These are phyloP conservation scores for Parasteatoda tepidariorum DNA, from an alignment of 1,140 invertebrate genomes.

Conservation along the genomic window DNA sequence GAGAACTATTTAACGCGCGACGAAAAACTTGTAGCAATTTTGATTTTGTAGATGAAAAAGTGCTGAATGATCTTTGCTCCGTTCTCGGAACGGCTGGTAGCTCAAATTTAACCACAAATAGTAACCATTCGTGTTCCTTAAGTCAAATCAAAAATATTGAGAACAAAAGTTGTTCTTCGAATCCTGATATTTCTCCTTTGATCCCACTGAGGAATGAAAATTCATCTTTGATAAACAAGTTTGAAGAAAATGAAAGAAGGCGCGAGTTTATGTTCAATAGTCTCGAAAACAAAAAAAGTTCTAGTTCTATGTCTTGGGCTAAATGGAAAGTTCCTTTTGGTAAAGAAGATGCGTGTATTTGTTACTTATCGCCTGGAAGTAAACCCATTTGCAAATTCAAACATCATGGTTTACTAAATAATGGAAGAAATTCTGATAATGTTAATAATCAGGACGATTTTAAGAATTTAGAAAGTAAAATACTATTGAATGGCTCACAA, in stretches of 20 bases:
- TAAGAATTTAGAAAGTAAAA: no score
- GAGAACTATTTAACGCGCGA: slow-evolving; percentile 10
- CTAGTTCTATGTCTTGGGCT: neutral
- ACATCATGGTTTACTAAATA: no score
- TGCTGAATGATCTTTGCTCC: slow-evolving; percentile 7
- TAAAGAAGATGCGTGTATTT: slow-evolving; percentile 6
- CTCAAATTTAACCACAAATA: neutral
- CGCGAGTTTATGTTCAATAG: slow-evolving; percentile 54
- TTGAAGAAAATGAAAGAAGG: slow-evolving; percentile 29
- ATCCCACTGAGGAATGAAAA: neutral
- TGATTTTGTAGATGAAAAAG: slow-evolving; percentile 23
- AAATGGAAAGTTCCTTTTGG: neutral
- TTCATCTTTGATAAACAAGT: slow-evolving; percentile 25
- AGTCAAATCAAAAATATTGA: slow-evolving; percentile 14
- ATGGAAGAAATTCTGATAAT: no score
- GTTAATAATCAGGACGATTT: no score
- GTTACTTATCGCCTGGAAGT: neutral
- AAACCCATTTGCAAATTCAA: slow-evolving; percentile 8
- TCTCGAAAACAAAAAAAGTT: slow-evolving; percentile 43
- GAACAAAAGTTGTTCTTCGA: slow-evolving; percentile 7
- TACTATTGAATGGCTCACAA: no score
- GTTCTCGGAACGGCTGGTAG: neutral
- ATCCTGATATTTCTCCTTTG: neutral
- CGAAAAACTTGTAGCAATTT: slow-evolving; percentile 48
- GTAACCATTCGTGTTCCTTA: slow-evolving; percentile 7